A percentile compares a stretch with the other conserved stretches of the same genome.
These are phyloP conservation scores for Nebria brevicollis DNA, from an alignment of 2,888 invertebrate genomes.

Conservation along the genomic window DNA sequence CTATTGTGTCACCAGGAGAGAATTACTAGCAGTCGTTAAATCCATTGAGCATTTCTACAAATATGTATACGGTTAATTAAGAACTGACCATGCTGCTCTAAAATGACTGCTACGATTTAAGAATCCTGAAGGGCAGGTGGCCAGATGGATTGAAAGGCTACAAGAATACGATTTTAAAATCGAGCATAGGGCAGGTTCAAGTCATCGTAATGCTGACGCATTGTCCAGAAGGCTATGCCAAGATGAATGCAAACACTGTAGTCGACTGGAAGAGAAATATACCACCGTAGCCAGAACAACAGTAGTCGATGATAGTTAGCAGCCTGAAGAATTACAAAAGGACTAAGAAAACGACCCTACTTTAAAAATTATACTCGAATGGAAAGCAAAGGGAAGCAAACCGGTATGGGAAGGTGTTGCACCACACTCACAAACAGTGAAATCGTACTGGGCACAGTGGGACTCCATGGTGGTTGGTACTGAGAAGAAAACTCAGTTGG, in stretches of 20 bases:
- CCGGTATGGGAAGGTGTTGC: too few species aligned
- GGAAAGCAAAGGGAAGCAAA: too few species aligned
- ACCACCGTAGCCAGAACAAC: too few species aligned
- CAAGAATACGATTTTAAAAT: conserved; percentile 53
- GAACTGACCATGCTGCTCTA: conserved; percentile 55
- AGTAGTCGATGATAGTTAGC: too few species aligned
- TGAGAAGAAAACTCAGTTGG: conserved; percentile 38
- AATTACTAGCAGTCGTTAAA: conserved; percentile 52
- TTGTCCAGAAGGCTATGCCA: too few species aligned
- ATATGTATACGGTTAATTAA: conserved; percentile 51
- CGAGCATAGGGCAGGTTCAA: conserved; percentile 50
- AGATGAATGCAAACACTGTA: too few species aligned
- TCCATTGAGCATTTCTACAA: conserved; percentile 53
- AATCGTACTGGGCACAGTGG: conserved; percentile 32
- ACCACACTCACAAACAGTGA: conserved; percentile 22
- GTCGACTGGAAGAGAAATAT: too few species aligned
- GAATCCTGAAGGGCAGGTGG: conserved; percentile 47
- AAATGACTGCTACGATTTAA: conserved; percentile 55
- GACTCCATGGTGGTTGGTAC: conserved; percentile 37
- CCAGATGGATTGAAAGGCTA: conserved; percentile 54
- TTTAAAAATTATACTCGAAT: too few species aligned
- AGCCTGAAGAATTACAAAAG: too few species aligned
- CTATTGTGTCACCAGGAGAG: conserved; percentile 52
- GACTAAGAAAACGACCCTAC: too few species aligned
- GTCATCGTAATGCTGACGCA: too few species aligned